These are phyloP conservation scores for Choristoneura rosaceana DNA, from an alignment of 2,888 invertebrate genomes.

Conservation along the genomic window DNA sequence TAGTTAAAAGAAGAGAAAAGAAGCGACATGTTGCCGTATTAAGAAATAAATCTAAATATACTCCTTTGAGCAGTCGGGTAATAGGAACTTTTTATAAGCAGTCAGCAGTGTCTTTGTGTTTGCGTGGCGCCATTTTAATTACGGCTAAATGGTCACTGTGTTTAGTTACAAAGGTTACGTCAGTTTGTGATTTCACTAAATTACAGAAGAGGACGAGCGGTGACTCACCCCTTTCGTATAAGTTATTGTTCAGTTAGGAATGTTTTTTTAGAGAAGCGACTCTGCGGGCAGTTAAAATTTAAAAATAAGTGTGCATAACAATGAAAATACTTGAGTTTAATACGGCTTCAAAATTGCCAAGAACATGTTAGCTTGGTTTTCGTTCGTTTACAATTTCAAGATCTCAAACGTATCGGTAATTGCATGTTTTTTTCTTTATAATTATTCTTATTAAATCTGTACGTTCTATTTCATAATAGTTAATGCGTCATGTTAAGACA, in stretches of 20 bases:
- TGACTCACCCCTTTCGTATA: constrained; percentile 6
- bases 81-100: too few species aligned
- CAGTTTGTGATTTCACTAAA: background rate
- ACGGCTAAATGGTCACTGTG: background rate
- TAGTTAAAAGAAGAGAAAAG: too few species aligned
- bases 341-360: too few species aligned
- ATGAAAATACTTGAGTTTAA: too few species aligned
- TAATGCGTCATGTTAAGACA: background rate
- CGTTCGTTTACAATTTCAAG: background rate
- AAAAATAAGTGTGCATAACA: too few species aligned
- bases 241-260: background rate
- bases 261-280: background rate
- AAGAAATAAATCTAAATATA: too few species aligned
- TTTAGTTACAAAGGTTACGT: background rate
- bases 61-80: too few species aligned
- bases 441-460: background rate
- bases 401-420: too few species aligned
- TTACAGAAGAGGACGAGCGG: background rate
- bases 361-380: background rate
- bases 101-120: background rate
- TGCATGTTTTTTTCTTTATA: background rate
- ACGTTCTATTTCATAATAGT: background rate
- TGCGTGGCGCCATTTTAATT: background rate
- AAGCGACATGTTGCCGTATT: too few species aligned
- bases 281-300: too few species aligned